Evolutionary conservation across 2,888 invertebrate species (phyloP), one percentile per base, ranked within the genome.

Genomic region (Autographa gamma): DNA sequence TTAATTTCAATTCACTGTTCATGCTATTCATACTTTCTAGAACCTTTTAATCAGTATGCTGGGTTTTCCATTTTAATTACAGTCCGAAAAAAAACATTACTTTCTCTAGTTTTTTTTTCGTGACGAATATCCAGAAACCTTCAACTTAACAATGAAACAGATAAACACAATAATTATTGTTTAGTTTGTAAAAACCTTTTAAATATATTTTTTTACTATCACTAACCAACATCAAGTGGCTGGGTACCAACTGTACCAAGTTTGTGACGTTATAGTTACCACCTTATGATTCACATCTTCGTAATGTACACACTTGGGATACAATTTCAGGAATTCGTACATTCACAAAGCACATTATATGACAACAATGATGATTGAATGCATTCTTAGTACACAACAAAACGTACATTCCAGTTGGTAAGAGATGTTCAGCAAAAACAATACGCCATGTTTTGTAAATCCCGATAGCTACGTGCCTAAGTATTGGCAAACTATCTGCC

Each of bases 401-500:
- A 79, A 52, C 56, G 41, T 48, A 61, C n/a, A 19, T 48, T 43
- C 63, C 56, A 54, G 73, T 73, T 56, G 34, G 34, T 71, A 60
- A 66, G 62, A 32, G 58, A 43, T 38, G 56, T 72, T 68, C 63
- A 63, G 63, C 73, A 60, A 72, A 69, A 61, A 81, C 68, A 78
- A 69, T 72, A 54, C 60, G 31, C 71, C 48, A 59, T 16, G 63
- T 60, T 68, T 71, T 63, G 67, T 66, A 62, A 81, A 68, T 71
- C 61, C 58, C 56, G 34, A 71, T 48, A 65, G 64, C 66, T 65
- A 67, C 60, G 63, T 75, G 62, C 60, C 43, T 75, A 64, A 66
- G 54, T 67, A 79, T 71, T 73, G 65, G 61, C 67, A 56, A 71
- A 70, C 61, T 64, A 71, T 77, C 69, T 74, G 65, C 74, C 74